A percentile compares a stretch with the other conserved stretches of the same genome.
Evolutionary conservation across 2,797 vertebrate species (phyloP).

Genomic region (Iguana delicatissima): DNA sequence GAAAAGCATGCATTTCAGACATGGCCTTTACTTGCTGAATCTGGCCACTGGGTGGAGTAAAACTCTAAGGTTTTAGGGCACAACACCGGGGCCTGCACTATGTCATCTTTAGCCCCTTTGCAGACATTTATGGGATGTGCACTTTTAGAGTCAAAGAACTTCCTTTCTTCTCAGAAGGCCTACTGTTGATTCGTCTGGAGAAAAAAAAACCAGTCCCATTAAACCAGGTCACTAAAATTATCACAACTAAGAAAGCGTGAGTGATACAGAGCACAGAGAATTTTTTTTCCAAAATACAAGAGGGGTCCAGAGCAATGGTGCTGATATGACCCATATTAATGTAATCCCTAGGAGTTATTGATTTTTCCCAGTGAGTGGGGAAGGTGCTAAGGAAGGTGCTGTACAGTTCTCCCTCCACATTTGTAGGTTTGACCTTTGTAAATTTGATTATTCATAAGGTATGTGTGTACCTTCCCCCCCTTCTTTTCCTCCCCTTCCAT

Average conservation of each 20-base stretch:
- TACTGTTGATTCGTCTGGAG: constrained; percentile 12
- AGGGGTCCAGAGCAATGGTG: rapidly evolving
- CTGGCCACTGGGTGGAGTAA: constrained; percentile 84
- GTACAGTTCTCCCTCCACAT: too few species aligned
- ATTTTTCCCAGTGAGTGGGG: too few species aligned
- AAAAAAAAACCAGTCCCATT: background rate
- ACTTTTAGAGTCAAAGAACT: constrained; percentile 26
- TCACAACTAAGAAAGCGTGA: background rate
- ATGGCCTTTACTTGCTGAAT: constrained; percentile 69
- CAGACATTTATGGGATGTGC: background rate
- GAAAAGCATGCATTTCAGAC: constrained; percentile 43
- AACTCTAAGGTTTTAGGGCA: constrained; percentile 76
- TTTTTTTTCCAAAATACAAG: background rate
- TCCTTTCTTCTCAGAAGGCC: constrained; percentile 9
- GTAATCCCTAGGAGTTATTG: too few species aligned
- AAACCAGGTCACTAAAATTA: background rate
- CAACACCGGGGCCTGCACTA: background rate
- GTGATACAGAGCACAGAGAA: background rate
- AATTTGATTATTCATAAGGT: too few species aligned
- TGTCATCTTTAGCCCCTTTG: constrained; percentile 5
- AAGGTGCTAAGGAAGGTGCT: too few species aligned
- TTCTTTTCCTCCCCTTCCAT: too few species aligned
- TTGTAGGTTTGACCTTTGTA: too few species aligned
- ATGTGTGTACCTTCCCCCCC: too few species aligned
- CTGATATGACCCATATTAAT: background rate